These are phyloP conservation scores for Oscheius sp. DNA, from an alignment of 2,888 invertebrate species.

Conservation along the genomic window DNA sequence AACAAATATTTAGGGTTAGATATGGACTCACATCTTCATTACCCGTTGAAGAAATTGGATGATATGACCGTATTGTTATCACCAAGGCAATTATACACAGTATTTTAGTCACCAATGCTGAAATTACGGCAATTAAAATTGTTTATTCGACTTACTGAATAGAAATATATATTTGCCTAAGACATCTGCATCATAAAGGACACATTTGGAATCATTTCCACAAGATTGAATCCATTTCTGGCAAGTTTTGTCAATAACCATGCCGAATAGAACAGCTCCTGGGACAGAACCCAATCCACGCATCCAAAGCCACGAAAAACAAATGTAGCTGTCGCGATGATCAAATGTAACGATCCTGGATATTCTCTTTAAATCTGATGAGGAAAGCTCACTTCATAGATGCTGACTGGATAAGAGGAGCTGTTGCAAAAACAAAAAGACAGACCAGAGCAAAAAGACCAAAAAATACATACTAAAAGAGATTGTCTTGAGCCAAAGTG, in stretches of 20 bases:
- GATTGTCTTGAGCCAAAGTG: neutral
- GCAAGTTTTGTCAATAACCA: slow-evolving; percentile 51
- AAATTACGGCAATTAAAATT: slow-evolving; percentile 11
- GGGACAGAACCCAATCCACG: slow-evolving; percentile 51
- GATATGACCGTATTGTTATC: slow-evolving; percentile 26
- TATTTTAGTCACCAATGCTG: slow-evolving; percentile 39
- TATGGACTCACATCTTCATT: neutral
- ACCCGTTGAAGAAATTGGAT: slow-evolving; percentile 21
- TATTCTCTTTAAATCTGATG: neutral
- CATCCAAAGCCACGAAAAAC: slow-evolving; percentile 58
- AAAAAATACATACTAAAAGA: slow-evolving; percentile 41
- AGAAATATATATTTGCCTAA: slow-evolving; percentile 44
- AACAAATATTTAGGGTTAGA: neutral
- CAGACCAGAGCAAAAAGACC: slow-evolving; percentile 45
- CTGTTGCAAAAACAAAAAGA: slow-evolving; percentile 46
- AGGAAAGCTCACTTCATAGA: slow-evolving; percentile 39
- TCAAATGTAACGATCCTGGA: slow-evolving; percentile 49
- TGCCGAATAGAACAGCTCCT: slow-evolving; percentile 50
- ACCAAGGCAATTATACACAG: slow-evolving; percentile 33
- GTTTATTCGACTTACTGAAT: slow-evolving; percentile 54
- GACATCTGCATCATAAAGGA: slow-evolving; percentile 44
- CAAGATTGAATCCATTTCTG: slow-evolving; percentile 46
- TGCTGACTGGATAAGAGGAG: slow-evolving; percentile 49
- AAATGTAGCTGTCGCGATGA: slow-evolving; percentile 55
- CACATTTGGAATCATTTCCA: slow-evolving; percentile 45